Evolutionary conservation across 1,140 invertebrate species (phyloP), one percentile per base, ranked within the genome.

Genomic region (Alviniconcha marisindica): DNA sequence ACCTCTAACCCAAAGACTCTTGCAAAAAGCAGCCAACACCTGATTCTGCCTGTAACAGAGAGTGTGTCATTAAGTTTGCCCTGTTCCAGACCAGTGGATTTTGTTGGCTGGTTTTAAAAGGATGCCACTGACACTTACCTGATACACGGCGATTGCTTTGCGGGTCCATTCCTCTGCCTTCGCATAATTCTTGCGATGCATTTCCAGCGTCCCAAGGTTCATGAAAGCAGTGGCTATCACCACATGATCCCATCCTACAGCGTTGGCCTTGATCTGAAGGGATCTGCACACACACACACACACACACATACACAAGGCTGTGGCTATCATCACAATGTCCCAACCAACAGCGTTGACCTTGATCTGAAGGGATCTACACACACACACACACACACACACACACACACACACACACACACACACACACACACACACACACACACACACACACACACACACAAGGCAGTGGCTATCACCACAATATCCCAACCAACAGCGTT

Each of bases 161-260:
- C 78, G 54, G 3, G 48, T 56, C 82, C 82, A 87, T 28, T 88
- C 42, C 56, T 81, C 12, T 15, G 81, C 77, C 48, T 74, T 69
- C 21, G 40, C 44, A 60, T 79, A 77, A 54, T 86, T 85, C 0
- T 77, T 33, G 38, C 87, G 73, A n/a, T 51, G 56, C 60, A 81
- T 51, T 66, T 88, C 84, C 42, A 88, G 48, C n/a, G 87, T 76
- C 14, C 85, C 76, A 18, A 88, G 83, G 69, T 88, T 88, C 71
- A 85, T 71, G 44, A 81, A 87, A 21, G 85, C 74, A 15, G 85
- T 81, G 33, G 86, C 85, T 38, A 86, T 79, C 44, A 83, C 79
- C 14, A 74, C 71, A 77, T 88, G 84, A 15, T 87, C 78, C 78
- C 71, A 77, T 5, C 87, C 87, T 28, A 88, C 83, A 36, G 84